Percentiles rank a stretch among this genome's conserved stretches.
phyloP scores from a whole-genome alignment of 2,888 invertebrate genomes.

The Drosophila melanocephala region DNA sequence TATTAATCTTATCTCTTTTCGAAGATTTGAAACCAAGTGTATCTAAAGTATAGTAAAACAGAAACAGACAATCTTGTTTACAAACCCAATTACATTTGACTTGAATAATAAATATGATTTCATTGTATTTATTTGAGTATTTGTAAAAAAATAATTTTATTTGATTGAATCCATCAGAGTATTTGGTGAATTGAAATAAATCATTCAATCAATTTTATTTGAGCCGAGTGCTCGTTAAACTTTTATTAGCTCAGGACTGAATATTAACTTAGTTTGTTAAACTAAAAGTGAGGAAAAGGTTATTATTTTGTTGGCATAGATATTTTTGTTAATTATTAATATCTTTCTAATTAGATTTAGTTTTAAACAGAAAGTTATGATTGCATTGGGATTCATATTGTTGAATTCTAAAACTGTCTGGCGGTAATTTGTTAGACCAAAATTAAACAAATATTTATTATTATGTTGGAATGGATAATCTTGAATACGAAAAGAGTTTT shows the following conservation, averaged over 20 bases:
- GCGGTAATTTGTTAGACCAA: not conserved
- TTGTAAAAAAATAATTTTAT: not conserved
- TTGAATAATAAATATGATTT: not conserved
- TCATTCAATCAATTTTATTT: not conserved
- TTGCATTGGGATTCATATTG: not conserved
- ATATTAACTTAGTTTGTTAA: not conserved
- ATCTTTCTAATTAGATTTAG: not conserved
- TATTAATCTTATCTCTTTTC: not conserved
- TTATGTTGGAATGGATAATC: not conserved
- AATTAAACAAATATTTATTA: not conserved
- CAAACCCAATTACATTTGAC: not conserved
- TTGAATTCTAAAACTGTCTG: not conserved
- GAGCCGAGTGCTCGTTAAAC: not conserved
- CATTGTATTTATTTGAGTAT: not conserved
- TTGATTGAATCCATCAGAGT: not conserved
- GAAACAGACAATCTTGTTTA: not conserved
- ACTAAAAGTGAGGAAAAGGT: not conserved
- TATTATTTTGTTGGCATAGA: not conserved
- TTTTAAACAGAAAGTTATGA: not conserved
- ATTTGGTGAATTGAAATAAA: not conserved
- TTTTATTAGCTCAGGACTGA: not conserved
- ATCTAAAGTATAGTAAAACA: not conserved
- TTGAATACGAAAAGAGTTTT: not conserved
- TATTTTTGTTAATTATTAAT: not conserved
- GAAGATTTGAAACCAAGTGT: not conserved